phyloP scores from a whole-genome alignment of 2,797 vertebrate species.

The Tenualosa ilisha region DNA sequence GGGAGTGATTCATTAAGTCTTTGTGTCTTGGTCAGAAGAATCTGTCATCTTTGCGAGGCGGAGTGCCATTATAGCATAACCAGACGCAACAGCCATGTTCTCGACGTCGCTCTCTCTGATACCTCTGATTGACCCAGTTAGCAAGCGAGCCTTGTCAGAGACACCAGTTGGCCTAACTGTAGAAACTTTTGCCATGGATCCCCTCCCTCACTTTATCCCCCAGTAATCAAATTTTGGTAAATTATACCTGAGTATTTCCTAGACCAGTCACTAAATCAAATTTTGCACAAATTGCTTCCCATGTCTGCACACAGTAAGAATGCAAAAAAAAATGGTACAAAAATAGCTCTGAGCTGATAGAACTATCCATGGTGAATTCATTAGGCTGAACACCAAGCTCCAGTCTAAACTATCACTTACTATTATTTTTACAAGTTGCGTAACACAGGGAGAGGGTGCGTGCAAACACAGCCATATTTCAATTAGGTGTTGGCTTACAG shows the following conservation, averaged over 20 bases:
- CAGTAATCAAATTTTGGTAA: background rate
- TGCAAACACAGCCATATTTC: conserved; percentile 10
- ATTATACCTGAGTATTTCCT: background rate
- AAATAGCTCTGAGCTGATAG: conserved; percentile 32
- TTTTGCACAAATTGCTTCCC: background rate
- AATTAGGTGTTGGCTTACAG: conserved; percentile 16
- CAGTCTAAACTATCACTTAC: conserved; percentile 42
- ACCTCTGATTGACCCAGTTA: background rate
- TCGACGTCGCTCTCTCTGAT: background rate
- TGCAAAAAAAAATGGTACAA: background rate
- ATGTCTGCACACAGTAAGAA: background rate
- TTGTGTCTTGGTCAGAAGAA: background rate
- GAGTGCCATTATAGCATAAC: background rate
- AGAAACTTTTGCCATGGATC: background rate
- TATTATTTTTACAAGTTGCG: conserved; percentile 39
- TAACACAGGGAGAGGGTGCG: conserved; percentile 27
- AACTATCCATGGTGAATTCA: conserved; percentile 37
- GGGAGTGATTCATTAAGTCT: background rate
- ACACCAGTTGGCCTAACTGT: background rate
- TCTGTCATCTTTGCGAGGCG: background rate
- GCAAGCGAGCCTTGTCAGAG: background rate
- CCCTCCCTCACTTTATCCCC: background rate
- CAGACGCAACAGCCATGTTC: background rate
- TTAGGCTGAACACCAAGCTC: conserved; percentile 13
- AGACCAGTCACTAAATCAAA: background rate